Evolutionary conservation across 2,113 vertebrate genomes (phyloP).

Genomic region (Speoplatyrhinus poulsoni): DNA sequence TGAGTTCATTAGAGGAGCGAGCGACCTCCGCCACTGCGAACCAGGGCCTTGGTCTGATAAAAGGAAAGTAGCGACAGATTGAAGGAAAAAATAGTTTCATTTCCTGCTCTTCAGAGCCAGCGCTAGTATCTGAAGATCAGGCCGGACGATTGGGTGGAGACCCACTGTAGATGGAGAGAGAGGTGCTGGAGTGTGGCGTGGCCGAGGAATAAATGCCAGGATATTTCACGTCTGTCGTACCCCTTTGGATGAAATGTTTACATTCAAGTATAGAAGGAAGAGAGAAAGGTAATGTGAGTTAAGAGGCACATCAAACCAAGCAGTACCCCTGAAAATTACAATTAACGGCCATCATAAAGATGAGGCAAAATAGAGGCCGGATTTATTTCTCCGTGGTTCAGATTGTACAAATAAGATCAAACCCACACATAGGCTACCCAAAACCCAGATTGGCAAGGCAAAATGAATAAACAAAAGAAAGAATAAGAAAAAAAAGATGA

Average conservation of each 20-base stretch:
- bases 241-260: constrained; percentile 32
- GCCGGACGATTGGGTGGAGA: constrained; percentile 35
- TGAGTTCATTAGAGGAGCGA: constrained; percentile 68
- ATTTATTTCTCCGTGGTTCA: constrained; percentile 2
- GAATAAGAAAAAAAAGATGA: constrained; percentile 9
- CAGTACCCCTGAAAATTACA: constrained; percentile 12
- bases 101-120: constrained; percentile 71
- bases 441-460: neutral
- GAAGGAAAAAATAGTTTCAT: constrained; percentile 61
- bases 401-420: neutral
- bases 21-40: constrained; percentile 42
- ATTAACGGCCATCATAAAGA: constrained; percentile 2
- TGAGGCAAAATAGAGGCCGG: constrained; percentile 2
- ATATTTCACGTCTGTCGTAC: constrained; percentile 37
- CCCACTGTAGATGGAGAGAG: constrained; percentile 23
- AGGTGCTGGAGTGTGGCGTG: constrained; percentile 28
- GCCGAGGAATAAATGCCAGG: constrained; percentile 65
- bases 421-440: neutral
- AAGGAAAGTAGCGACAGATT: constrained; percentile 43
- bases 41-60: constrained; percentile 62
- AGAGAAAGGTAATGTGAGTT: constrained; percentile 27
- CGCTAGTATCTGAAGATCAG: constrained; percentile 58
- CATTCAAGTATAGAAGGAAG: constrained; percentile 26
- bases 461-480: constrained; percentile 32
- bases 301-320: constrained; percentile 59